Percentiles rank a stretch among this genome's conserved stretches.
Evolutionary conservation across 2,797 vertebrate species (phyloP).

Genomic region (Lagodon rhomboides): DNA sequence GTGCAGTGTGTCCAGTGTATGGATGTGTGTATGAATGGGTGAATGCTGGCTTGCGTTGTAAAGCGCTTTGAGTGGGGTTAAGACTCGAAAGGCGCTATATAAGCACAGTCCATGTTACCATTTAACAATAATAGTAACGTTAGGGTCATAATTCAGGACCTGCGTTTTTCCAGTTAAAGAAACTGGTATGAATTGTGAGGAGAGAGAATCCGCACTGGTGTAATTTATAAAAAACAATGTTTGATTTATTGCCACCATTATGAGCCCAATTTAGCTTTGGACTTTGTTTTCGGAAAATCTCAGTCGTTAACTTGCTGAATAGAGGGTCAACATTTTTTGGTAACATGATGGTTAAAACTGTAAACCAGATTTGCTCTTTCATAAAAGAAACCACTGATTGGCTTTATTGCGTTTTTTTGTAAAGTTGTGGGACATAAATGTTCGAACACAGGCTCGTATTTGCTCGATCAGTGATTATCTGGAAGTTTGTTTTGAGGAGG

Average conservation of each 20-base stretch:
- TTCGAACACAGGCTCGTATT: conserved; percentile 13
- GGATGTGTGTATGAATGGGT: too few species aligned
- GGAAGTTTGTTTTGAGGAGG: conserved; percentile 22
- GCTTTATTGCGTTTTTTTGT: neutral
- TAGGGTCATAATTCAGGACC: neutral
- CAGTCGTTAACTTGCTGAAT: neutral
- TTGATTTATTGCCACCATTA: neutral
- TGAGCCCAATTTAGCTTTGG: neutral
- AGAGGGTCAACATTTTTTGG: neutral
- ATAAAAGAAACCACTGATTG: neutral
- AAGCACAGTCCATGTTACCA: too few species aligned
- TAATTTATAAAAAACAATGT: neutral
- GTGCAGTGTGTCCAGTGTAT: too few species aligned
- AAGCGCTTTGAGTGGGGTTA: too few species aligned
- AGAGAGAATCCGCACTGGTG: neutral
- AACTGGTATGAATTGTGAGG: neutral
- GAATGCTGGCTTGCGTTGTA: too few species aligned
- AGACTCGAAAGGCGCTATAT: too few species aligned
- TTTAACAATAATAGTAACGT: neutral
- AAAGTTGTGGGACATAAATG: neutral
- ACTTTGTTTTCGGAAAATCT: neutral
- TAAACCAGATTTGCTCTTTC: neutral
- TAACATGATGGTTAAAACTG: neutral
- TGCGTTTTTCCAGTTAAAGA: neutral
- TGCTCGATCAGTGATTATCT: conserved; percentile 6